These are phyloP conservation scores for Tupaia tana DNA, from an alignment of 2,113 vertebrate species.

Conservation along the genomic window DNA sequence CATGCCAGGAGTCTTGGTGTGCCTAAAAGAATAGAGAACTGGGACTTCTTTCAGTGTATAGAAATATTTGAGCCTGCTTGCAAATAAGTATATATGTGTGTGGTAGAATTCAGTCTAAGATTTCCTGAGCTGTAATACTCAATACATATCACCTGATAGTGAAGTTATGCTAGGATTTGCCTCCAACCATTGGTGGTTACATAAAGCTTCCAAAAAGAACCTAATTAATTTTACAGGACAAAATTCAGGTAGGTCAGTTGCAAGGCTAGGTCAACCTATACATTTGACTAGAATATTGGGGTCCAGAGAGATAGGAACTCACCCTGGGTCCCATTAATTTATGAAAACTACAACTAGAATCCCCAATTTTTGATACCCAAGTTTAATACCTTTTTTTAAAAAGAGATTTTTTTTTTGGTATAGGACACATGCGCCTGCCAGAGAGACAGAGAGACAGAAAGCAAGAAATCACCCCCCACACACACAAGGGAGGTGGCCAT, in stretches of 20 bases:
- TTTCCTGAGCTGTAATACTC: neutral
- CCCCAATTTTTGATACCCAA: neutral
- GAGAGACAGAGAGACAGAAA: too few species aligned
- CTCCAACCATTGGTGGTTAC: neutral
- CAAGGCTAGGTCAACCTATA: neutral
- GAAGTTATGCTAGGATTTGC: neutral
- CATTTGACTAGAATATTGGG: neutral
- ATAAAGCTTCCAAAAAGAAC: neutral
- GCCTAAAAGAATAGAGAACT: neutral
- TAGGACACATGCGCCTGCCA: too few species aligned
- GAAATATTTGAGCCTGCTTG: neutral
- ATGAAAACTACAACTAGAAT: neutral
- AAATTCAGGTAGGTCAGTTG: neutral
- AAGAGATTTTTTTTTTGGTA: neutral
- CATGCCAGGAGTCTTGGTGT: neutral
- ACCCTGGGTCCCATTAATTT: neutral
- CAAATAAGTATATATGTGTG: neutral
- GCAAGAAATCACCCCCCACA: too few species aligned
- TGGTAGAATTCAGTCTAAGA: neutral
- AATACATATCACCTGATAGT: neutral
- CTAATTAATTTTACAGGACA: neutral
- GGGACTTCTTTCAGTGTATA: too few species aligned
- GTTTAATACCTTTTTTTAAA: neutral
- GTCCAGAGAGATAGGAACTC: neutral
- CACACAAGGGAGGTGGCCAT: too few species aligned